phyloP scores from a whole-genome alignment of 2,888 invertebrate species.

The Xestia rhomboidea region DNA sequence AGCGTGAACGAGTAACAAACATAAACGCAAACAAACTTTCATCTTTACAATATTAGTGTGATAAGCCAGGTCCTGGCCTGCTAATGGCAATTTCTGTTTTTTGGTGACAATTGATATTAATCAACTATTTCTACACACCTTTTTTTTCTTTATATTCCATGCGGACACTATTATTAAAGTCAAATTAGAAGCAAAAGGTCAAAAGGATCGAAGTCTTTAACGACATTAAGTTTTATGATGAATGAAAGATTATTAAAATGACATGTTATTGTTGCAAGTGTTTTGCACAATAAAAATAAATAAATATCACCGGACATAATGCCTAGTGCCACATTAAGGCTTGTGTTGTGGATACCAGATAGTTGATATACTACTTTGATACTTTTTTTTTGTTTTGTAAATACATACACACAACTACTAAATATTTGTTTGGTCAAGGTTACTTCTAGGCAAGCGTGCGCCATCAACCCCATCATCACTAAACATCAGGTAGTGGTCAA shows the following conservation, averaged over 20 bases:
- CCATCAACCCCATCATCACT: background rate
- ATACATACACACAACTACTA: no score
- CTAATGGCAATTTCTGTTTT: no score
- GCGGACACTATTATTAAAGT: conserved; percentile 22
- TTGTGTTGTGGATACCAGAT: no score
- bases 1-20: no score
- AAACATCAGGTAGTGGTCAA: background rate
- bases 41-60: no score
- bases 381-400: no score
- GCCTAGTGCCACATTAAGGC: no score
- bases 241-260: conserved; percentile 4
- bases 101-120: background rate
- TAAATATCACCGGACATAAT: no score
- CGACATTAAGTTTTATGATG: conserved; percentile 1
- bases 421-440: no score
- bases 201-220: conserved; percentile 9
- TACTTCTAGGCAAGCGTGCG: background rate
- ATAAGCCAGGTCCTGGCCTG: no score
- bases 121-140: background rate
- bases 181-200: conserved; percentile 1
- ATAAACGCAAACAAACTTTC: no score
- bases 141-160: background rate
- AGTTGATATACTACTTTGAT: no score
- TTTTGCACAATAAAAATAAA: background rate
- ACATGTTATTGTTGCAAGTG: background rate